Evolutionary conservation across 2,797 vertebrate genomes (phyloP).

Genomic region (Phaenicophaeus curvirostris): DNA sequence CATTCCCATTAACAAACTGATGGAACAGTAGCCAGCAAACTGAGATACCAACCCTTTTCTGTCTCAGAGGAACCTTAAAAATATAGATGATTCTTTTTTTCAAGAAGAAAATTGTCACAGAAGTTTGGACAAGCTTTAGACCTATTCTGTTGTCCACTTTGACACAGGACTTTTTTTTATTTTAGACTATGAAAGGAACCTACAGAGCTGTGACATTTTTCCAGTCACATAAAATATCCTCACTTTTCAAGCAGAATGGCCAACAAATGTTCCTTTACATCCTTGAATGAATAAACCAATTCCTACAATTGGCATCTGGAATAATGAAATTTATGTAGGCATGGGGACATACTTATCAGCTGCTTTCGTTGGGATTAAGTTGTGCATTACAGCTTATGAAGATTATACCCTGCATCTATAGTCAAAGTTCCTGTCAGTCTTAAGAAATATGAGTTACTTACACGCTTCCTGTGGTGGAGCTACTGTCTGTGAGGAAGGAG

Average conservation of each 20-base stretch:
- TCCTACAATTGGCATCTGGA: background rate
- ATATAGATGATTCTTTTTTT: background rate
- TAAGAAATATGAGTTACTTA: conserved; percentile 80
- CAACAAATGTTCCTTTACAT: background rate
- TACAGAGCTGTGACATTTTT: background rate
- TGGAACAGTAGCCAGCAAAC: background rate
- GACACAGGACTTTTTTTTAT: background rate
- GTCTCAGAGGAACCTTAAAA: background rate
- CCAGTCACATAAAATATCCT: background rate
- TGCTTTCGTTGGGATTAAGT: background rate
- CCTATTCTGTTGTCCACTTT: background rate
- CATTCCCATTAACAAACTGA: background rate
- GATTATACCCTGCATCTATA: background rate
- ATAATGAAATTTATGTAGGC: background rate
- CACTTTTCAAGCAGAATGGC: background rate
- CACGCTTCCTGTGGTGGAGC: conserved; percentile 96
- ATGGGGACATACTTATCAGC: background rate
- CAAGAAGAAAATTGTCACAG: background rate
- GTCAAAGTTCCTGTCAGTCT: background rate
- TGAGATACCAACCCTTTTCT: background rate
- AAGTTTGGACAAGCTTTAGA: background rate
- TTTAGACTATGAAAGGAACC: background rate
- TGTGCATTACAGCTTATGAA: background rate
- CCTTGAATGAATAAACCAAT: background rate
- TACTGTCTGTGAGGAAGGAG: conserved; percentile 94